These are phyloP conservation scores for Pocillopora meandrina DNA, from an alignment of 92 coral and sea anemone genomes.

Conservation along the genomic window DNA sequence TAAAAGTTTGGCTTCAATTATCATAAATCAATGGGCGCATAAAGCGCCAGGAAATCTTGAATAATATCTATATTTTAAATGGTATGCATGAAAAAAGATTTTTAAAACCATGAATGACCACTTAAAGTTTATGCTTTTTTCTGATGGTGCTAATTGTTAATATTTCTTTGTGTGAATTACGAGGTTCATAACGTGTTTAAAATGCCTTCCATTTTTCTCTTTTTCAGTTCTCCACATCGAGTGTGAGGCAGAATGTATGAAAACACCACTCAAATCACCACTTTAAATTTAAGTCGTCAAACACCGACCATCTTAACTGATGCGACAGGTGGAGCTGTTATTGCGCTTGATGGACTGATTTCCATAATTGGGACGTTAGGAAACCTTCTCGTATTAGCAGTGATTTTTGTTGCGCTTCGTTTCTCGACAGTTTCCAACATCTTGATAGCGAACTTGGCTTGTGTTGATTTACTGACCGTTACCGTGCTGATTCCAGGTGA, in stretches of 20 bases:
- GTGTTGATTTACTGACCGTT: conserved; percentile 22
- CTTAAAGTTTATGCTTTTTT: no score
- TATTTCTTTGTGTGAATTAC: no score
- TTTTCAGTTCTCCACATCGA: background rate
- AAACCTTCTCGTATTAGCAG: conserved; percentile 31
- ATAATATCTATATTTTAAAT: no score
- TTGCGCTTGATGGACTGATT: conserved; percentile 17
- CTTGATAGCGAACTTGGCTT: conserved; percentile 35
- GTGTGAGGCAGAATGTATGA: background rate
- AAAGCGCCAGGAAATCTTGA: no score
- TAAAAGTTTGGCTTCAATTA: no score
- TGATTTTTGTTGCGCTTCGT: conserved; percentile 32
- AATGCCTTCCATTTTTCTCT: background rate
- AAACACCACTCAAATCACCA: background rate
- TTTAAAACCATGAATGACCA: no score
- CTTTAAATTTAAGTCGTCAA: background rate
- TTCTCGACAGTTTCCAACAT: conserved; percentile 44
- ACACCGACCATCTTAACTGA: background rate
- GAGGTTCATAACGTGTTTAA: no score
- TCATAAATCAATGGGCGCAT: no score
- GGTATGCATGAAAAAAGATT: no score
- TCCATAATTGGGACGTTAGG: conserved; percentile 28
- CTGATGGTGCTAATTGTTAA: no score
- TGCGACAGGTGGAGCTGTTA: conserved; percentile 10
- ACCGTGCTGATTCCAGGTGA: conserved; percentile 37